A percentile compares a stretch with the other conserved stretches of the same genome.
phyloP scores from a whole-genome alignment of 2,888 invertebrate genomes.

The Acleris literana region DNA sequence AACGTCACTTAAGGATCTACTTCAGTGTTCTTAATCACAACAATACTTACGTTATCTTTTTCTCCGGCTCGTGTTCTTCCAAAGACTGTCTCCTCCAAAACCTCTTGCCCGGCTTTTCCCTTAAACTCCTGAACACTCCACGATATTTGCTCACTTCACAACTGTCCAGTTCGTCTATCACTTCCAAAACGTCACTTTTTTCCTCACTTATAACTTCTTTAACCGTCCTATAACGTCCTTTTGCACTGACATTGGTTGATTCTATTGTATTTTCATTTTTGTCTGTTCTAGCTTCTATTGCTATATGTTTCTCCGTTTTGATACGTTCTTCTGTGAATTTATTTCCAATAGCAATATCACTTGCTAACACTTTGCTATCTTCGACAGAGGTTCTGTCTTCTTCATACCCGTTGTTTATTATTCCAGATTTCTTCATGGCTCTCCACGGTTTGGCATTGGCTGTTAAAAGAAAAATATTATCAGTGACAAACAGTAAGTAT shows the following conservation, averaged over 20 bases:
- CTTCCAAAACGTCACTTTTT: not conserved
- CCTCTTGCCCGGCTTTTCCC: slow-evolving; percentile 11
- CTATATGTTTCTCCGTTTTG: not conserved
- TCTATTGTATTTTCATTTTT: not conserved
- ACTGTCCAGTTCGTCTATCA: not conserved
- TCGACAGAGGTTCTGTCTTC: not conserved
- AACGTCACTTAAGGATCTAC: too few species aligned
- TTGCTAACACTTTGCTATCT: not conserved
- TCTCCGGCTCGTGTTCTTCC: slow-evolving; percentile 10
- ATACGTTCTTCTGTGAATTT: not conserved
- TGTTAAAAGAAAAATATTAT: not conserved
- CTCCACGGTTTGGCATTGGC: not conserved
- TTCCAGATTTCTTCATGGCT: not conserved
- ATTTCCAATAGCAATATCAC: not conserved
- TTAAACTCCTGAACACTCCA: slow-evolving; percentile 20
- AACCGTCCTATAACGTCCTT: not conserved
- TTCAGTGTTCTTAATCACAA: not conserved
- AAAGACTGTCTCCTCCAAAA: slow-evolving; percentile 18
- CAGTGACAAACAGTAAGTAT: too few species aligned
- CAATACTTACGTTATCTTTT: not conserved
- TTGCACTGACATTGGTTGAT: not conserved
- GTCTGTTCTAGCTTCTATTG: not conserved
- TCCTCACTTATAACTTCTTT: not conserved
- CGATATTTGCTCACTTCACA: not conserved
- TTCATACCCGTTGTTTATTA: not conserved